phyloP scores from a whole-genome alignment of 2,113 vertebrate species.

The Hyaena hyaena region DNA sequence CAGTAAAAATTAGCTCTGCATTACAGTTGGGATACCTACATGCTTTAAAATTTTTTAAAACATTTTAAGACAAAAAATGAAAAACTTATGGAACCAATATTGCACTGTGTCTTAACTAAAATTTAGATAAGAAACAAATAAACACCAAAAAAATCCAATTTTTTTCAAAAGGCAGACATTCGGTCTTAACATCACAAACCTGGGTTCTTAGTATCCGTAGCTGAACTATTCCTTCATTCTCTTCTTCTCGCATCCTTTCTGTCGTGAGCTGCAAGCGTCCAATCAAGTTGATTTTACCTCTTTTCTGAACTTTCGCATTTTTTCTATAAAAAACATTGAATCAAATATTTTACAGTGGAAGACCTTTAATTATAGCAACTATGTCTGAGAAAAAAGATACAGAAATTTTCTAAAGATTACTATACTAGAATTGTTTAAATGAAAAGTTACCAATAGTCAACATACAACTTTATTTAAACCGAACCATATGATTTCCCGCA shows the following conservation, averaged over 20 bases:
- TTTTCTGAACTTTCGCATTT: constrained; percentile 99
- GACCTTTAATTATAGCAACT: background rate
- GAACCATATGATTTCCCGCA: background rate
- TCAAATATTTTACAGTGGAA: constrained; percentile 40
- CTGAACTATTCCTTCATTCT: constrained; percentile 99
- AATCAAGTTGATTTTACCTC: constrained; percentile 99
- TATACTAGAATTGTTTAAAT: background rate
- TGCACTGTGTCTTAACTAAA: no score
- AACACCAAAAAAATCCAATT: background rate
- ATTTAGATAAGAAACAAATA: background rate
- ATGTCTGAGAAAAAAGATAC: constrained; percentile 7
- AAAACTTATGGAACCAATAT: no score
- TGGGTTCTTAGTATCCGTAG: constrained; percentile 98
- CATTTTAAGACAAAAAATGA: background rate
- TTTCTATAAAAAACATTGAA: constrained; percentile 90
- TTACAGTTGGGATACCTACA: background rate
- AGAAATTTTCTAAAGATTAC: constrained; percentile 31
- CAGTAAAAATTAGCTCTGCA: background rate
- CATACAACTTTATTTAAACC: constrained; percentile 17
- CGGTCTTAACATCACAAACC: constrained; percentile 85
- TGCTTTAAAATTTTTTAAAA: background rate
- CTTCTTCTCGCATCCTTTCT: constrained; percentile 98
- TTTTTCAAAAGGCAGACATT: constrained; percentile 24
- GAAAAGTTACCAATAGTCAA: background rate
- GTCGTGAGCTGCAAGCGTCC: constrained; percentile 98